Evolutionary conservation across 2,113 vertebrate species (phyloP).

Genomic region (Rhinolophus sinicus): DNA sequence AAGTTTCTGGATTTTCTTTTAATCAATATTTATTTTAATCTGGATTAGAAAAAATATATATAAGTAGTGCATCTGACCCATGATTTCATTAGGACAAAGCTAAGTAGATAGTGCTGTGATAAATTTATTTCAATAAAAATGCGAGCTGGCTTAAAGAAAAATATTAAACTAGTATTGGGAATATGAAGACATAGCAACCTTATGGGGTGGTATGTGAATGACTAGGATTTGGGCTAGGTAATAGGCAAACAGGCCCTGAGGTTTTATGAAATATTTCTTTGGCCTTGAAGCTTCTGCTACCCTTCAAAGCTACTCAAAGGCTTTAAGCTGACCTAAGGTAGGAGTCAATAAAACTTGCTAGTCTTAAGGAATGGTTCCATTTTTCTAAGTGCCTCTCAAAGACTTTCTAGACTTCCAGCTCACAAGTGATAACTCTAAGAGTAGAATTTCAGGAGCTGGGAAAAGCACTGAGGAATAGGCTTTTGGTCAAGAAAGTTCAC

Average conservation of each 20-base stretch:
- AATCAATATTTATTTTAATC: slow-evolving; percentile 35
- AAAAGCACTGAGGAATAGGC: background rate
- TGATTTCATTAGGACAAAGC: slow-evolving; percentile 26
- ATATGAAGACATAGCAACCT: background rate
- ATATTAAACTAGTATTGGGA: background rate
- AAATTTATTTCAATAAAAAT: background rate
- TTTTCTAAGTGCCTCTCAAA: slow-evolving; percentile 67
- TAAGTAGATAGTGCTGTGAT: background rate
- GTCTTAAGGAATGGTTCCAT: slow-evolving; percentile 53
- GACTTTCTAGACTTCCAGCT: slow-evolving; percentile 31
- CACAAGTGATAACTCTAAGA: background rate
- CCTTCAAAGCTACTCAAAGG: slow-evolving; percentile 44
- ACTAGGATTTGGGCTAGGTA: background rate
- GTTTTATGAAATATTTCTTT: slow-evolving; percentile 50
- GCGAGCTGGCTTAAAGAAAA: slow-evolving; percentile 44
- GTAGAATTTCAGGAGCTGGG: slow-evolving; percentile 41
- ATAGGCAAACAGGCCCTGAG: background rate
- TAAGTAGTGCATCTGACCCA: background rate
- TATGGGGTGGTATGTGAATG: background rate
- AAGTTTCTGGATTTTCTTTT: background rate
- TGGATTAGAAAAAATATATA: background rate
- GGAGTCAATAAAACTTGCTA: slow-evolving; percentile 41
- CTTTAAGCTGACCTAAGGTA: slow-evolving; percentile 51
- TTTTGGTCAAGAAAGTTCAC: slow-evolving; percentile 4
- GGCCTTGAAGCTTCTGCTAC: slow-evolving; percentile 38